These are phyloP conservation scores for Parnassius mnemosyne DNA, from an alignment of 2,888 invertebrate species.

Conservation along the genomic window DNA sequence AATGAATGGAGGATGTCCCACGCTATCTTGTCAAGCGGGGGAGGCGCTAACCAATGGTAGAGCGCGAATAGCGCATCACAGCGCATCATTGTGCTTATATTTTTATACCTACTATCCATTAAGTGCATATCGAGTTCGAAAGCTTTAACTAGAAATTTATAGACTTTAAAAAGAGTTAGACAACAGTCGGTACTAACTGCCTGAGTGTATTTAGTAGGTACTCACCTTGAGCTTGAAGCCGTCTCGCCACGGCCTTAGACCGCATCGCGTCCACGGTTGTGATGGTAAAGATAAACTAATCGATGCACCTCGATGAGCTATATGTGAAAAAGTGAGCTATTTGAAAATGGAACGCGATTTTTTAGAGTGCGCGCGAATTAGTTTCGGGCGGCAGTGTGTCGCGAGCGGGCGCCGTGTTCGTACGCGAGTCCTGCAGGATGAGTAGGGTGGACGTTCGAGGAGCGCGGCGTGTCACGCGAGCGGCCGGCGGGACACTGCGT, in stretches of 20 bases:
- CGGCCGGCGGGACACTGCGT: conserved; percentile 78
- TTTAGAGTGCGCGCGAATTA: conserved; percentile 45
- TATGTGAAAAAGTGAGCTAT: conserved; percentile 54
- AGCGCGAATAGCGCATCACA: conserved; percentile 66
- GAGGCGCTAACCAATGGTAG: conserved; percentile 68
- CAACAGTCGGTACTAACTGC: not conserved
- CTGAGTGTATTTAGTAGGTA: conserved; percentile 3
- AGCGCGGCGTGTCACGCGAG: conserved; percentile 75
- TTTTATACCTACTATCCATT: conserved; percentile 56
- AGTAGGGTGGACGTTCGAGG: conserved; percentile 46
- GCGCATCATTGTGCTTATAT: conserved; percentile 73
- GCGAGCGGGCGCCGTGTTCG: conserved; percentile 62
- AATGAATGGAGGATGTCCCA: conserved; percentile 66
- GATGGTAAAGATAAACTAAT: conserved; percentile 56
- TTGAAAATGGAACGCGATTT: conserved; percentile 44
- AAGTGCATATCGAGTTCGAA: not conserved
- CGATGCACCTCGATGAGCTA: conserved; percentile 48
- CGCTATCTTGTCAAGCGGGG: conserved; percentile 79
- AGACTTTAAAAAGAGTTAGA: not conserved
- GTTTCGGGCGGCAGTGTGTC: conserved; percentile 52
- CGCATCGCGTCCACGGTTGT: conserved; percentile 80
- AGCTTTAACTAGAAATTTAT: not conserved
- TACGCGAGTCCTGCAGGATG: conserved; percentile 55
- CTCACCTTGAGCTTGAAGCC: conserved; percentile 85
- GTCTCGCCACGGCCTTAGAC: conserved; percentile 86